Percentiles rank a stretch among this genome's conserved stretches.
phyloP scores from a whole-genome alignment of 2,113 vertebrate genomes.

The Dasypus novemcinctus region DNA sequence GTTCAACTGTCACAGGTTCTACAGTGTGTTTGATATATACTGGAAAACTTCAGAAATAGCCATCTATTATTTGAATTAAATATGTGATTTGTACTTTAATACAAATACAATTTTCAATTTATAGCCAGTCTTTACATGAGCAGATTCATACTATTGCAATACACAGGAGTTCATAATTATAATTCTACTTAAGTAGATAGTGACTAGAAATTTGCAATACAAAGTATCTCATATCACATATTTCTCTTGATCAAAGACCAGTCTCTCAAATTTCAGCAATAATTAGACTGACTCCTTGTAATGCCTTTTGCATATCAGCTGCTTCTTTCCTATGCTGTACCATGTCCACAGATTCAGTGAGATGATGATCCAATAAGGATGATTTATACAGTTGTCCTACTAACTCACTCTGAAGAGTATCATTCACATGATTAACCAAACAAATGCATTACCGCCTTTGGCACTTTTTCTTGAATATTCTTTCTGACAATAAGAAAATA shows the following conservation, averaged over 20 bases:
- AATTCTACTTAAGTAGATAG: conserved; percentile 85
- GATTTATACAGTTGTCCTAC: conserved; percentile 98
- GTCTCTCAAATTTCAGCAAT: conserved; percentile 99
- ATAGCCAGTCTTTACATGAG: conserved; percentile 83
- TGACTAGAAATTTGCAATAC: conserved; percentile 82
- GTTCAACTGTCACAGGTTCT: conserved; percentile 77
- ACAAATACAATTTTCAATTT: conserved; percentile 78
- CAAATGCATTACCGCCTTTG: conserved; percentile 99
- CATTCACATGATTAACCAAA: conserved; percentile 98
- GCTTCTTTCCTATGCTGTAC: conserved; percentile 97
- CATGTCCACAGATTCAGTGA: conserved; percentile 99
- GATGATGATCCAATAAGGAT: conserved; percentile 93
- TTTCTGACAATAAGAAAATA: conserved; percentile 99
- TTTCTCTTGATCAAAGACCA: conserved; percentile 93
- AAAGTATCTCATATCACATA: conserved; percentile 67
- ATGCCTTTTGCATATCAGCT: conserved; percentile 97
- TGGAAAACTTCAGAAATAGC: conserved; percentile 81
- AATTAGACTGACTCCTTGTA: conserved; percentile 98
- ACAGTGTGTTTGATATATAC: conserved; percentile 81
- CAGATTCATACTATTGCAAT: conserved; percentile 80
- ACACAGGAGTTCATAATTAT: conserved; percentile 89
- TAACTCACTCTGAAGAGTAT: conserved; percentile 97
- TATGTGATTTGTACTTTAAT: conserved; percentile 77
- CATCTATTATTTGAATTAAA: conserved; percentile 84
- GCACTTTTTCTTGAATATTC: conserved; percentile 99